Evolutionary conservation across 2,888 invertebrate species (phyloP).

Genomic region (Trimorus sp.): DNA sequence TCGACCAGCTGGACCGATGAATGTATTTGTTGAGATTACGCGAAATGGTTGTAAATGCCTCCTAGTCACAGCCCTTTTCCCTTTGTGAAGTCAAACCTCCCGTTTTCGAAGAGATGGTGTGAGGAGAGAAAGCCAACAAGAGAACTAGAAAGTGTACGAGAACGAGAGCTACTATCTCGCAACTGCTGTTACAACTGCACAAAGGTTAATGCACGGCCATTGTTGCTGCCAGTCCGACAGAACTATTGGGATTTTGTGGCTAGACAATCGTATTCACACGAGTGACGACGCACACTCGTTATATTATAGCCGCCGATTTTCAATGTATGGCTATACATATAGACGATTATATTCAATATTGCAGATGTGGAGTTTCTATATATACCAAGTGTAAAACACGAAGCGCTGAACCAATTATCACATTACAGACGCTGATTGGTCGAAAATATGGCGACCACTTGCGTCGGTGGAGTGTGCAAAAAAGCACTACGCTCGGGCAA

Average conservation of each 20-base stretch:
- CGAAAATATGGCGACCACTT: slow-evolving; percentile 17
- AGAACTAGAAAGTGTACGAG: slow-evolving; percentile 63
- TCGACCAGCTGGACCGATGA: slow-evolving; percentile 73
- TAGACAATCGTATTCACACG: slow-evolving; percentile 67
- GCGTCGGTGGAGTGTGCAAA: not conserved
- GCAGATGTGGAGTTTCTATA: slow-evolving; percentile 21
- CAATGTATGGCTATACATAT: slow-evolving; percentile 24
- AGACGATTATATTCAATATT: slow-evolving; percentile 21
- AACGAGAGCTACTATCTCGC: slow-evolving; percentile 76
- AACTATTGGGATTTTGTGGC: slow-evolving; percentile 76
- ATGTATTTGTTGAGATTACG: slow-evolving; percentile 80
- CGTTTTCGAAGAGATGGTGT: slow-evolving; percentile 60
- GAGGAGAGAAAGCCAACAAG: slow-evolving; percentile 59
- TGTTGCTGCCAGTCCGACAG: slow-evolving; percentile 78
- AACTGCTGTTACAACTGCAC: slow-evolving; percentile 81
- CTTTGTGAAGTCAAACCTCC: slow-evolving; percentile 62
- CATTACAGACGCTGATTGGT: slow-evolving; percentile 29
- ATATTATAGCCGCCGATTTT: slow-evolving; percentile 60
- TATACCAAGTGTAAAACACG: slow-evolving; percentile 23
- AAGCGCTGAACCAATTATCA: slow-evolving; percentile 41
- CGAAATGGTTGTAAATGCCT: slow-evolving; percentile 79
- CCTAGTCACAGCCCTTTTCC: slow-evolving; percentile 59
- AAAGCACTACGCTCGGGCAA: not conserved
- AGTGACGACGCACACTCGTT: slow-evolving; percentile 66
- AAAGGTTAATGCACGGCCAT: slow-evolving; percentile 81